A percentile compares a stretch with the other conserved stretches of the same genome.
These are phyloP conservation scores for Drosophila biarmipes DNA, from an alignment of 1,140 invertebrate species.

Conservation along the genomic window DNA sequence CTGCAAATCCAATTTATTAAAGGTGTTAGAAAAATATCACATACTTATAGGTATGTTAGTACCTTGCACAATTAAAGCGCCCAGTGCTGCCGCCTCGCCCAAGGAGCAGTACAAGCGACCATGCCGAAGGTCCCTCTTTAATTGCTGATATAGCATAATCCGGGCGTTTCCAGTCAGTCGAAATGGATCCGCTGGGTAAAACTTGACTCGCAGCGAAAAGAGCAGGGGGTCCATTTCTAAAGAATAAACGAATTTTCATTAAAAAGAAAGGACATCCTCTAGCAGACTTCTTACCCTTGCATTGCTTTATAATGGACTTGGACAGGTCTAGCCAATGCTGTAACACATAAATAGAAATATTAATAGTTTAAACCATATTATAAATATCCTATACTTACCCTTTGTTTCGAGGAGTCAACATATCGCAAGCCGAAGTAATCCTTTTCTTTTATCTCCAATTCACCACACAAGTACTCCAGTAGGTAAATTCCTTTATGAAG, in stretches of 20 bases:
- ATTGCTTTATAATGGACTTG: constrained; percentile 96
- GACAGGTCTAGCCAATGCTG: constrained; percentile 98
- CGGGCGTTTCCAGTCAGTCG: constrained; percentile 83
- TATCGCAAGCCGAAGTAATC: constrained; percentile 99
- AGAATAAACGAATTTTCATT: neutral
- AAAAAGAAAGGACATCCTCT: neutral
- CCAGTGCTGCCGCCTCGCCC: constrained; percentile 94
- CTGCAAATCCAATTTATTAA: constrained; percentile 85
- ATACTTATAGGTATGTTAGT: no score
- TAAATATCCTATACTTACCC: constrained; percentile 87
- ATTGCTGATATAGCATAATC: constrained; percentile 91
- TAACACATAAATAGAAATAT: constrained; percentile 1
- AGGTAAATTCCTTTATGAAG: constrained; percentile 97
- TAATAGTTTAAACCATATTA: neutral
- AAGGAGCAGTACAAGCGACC: constrained; percentile 96
- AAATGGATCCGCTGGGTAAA: constrained; percentile 96
- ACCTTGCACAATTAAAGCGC: constrained; percentile 97
- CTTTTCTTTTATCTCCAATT: constrained; percentile 96
- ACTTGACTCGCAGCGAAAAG: constrained; percentile 97
- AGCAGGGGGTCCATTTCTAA: constrained; percentile 93
- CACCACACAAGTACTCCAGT: constrained; percentile 96
- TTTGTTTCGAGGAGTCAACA: constrained; percentile 96
- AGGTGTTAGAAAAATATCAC: neutral
- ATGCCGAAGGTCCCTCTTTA: constrained; percentile 97
- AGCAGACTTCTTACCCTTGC: constrained; percentile 91